These are phyloP conservation scores for Pachyuromys duprasi DNA, from an alignment of 2,797 vertebrate genomes.

Conservation along the genomic window DNA sequence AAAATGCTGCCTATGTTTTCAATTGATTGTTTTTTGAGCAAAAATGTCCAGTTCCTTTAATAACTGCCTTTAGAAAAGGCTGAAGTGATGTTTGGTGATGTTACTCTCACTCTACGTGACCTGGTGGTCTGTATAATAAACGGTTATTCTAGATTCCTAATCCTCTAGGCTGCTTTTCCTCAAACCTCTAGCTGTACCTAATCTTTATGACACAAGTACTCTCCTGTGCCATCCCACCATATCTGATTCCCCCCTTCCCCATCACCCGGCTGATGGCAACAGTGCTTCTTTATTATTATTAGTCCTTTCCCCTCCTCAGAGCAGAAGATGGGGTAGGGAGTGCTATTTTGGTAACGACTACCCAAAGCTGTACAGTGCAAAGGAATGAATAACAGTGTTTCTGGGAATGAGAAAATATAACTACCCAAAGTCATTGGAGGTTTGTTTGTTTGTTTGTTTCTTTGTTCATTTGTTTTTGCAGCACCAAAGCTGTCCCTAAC, in stretches of 20 bases:
- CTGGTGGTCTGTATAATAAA: neutral
- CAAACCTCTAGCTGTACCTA: neutral
- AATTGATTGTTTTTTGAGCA: slow-evolving; percentile 23
- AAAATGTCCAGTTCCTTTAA: neutral
- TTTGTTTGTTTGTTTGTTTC: no score
- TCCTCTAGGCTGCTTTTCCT: no score
- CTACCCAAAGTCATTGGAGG: neutral
- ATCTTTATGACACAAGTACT: neutral
- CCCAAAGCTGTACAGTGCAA: neutral
- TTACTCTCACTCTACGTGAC: neutral
- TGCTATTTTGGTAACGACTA: slow-evolving; percentile 38
- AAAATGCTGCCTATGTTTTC: neutral
- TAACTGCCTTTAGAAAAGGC: neutral
- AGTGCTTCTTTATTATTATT: neutral
- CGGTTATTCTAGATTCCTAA: neutral
- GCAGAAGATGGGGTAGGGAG: slow-evolving; percentile 28
- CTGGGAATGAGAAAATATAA: slow-evolving; percentile 25
- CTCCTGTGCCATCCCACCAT: neutral
- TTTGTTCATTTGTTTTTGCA: neutral
- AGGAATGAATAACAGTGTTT: slow-evolving; percentile 24
- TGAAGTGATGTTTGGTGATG: no score
- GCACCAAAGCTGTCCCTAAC: neutral
- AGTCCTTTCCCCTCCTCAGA: neutral
- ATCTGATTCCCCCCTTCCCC: neutral
- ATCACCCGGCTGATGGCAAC: neutral